These are phyloP conservation scores for Orestias chungarensis DNA, from an alignment of 2,797 vertebrate species.

Conservation along the genomic window DNA sequence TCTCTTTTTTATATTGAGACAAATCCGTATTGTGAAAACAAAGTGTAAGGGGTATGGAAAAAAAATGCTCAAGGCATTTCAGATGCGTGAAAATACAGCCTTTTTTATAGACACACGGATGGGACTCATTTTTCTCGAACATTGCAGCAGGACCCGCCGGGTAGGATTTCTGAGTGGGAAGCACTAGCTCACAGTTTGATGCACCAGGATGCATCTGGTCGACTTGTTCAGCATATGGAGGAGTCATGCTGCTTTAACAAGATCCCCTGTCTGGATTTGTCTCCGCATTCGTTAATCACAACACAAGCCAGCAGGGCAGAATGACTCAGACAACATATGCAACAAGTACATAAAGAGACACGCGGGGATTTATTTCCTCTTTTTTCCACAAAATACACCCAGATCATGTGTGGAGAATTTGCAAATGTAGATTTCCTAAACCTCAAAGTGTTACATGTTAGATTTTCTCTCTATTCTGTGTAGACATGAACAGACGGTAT, in stretches of 20 bases:
- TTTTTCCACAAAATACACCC: not conserved
- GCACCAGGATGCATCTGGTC: constrained; percentile 30
- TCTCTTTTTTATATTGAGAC: no score
- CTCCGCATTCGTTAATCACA: constrained; percentile 15
- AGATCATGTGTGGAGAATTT: not conserved
- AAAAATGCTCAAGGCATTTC: not conserved
- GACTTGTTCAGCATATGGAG: constrained; percentile 8
- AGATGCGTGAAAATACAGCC: not conserved
- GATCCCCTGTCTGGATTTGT: constrained; percentile 34
- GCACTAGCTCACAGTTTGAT: constrained; percentile 19
- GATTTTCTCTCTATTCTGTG: not conserved
- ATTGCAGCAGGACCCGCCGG: not conserved
- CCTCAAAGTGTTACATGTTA: not conserved
- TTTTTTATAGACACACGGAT: not conserved
- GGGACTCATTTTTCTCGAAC: not conserved
- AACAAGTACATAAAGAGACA: constrained; percentile 11
- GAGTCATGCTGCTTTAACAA: constrained; percentile 33
- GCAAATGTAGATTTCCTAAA: not conserved
- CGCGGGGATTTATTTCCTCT: not conserved
- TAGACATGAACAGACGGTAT: not conserved
- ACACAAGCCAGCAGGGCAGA: not conserved
- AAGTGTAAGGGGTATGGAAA: not conserved
- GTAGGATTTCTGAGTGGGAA: not conserved
- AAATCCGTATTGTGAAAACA: not conserved
- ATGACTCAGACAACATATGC: constrained; percentile 10